Evolutionary conservation across 2,888 invertebrate species (phyloP), one percentile per base, ranked within the genome.

Genomic region (Ennomos erosarius): DNA sequence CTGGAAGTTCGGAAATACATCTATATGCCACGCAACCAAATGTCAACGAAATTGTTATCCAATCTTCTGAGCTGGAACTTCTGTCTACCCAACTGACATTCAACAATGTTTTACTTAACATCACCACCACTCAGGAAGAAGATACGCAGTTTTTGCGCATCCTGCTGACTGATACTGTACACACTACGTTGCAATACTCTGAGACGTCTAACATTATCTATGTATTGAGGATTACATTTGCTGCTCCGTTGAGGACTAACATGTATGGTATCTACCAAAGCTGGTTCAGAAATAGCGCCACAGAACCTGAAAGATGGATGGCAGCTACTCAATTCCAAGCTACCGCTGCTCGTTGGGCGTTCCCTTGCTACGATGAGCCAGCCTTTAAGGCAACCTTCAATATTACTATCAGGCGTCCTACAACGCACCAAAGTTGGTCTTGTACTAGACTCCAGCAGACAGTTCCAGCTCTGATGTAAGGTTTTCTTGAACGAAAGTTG

Each of bases 361-460:
- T 97, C 80, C 97, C 97, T 26, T 95, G 96, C 71, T 96, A 97
- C 71, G 97, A 97, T 73, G 96, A 97, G 69, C 97, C 97, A 0
- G 94, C 94, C n/a, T 95, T 96, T 76, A 97, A 97, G 76, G 96
- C 97, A 0, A 95, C 92, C 8, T 97, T 97, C 67, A 86, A 92
- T 10, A 92, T 98, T 33, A 94, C 92, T 57, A 93, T 98, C 64
- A 93, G 93, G 37, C 93, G 95, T 38, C 92, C 94, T 0, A 53
- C 49, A 0, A 80, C 79, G n/a, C 91, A 88, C 78, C 84, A 76
- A 1, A 88, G 90, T 65, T 92, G 94, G 79, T 87, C 93, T 52
- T 94, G 95, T 48, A 96, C 95, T 63, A 94, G 93, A 88, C 93
- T 93, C 0, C 57, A 73, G 0, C 54, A 69, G 3, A 84, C 79